Base-by-base conservation (phyloP, 2,888 invertebrate genomes). In the Globia sparganii region DNA sequence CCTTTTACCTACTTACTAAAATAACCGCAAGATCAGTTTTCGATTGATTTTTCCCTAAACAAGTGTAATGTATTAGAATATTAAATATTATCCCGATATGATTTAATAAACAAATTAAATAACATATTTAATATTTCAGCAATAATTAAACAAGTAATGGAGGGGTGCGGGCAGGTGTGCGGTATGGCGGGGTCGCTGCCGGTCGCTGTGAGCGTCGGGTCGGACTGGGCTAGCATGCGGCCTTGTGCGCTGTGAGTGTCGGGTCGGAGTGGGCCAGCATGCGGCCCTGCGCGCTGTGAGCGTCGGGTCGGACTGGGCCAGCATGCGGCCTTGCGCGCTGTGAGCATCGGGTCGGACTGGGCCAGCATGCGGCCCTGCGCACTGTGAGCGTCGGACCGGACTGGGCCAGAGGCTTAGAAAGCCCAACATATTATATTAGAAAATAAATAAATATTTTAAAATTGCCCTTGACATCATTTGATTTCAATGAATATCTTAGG, bases 201-300 rank as follows among this genome's bases (percentile, higher is more conserved):
- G 11, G 95, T 96, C 4, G 84, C 92, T 6, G n/a, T 96, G 72
- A 76, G 89, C 49, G 78, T 75, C 46, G 97, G 96, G 4, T 75
- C 66, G 25, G 89, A 78, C 86, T 96, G 96, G 96, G 96, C 91
- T 1, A 85, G 91, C 59, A 92, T 96, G 94, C 68, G 25, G n/a
- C 56, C 62, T 31, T 83, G 70, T 65, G 11, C 46, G 4, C 21
- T 31, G 21, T 40, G 28, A 34, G n/a, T 11, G 78, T 75, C 46
- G 97, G 96, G 3, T 75, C 68, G n/a, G 88, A 78, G 86, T 96
- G 96, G 96, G 96, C 91, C 1, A 85, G 91, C 59, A 92, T 96
- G 94, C 68, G 25, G 53, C 69, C 59, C 34, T 84, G 76, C 71
- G 11, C 53, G 4, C 37, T n/a, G 37, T 28, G 18, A 53, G 11